A percentile compares a stretch with the other conserved stretches of the same genome.
Conservation (phyloP, 1,140 invertebrate species). For the Mylabris phalerata region DNA sequence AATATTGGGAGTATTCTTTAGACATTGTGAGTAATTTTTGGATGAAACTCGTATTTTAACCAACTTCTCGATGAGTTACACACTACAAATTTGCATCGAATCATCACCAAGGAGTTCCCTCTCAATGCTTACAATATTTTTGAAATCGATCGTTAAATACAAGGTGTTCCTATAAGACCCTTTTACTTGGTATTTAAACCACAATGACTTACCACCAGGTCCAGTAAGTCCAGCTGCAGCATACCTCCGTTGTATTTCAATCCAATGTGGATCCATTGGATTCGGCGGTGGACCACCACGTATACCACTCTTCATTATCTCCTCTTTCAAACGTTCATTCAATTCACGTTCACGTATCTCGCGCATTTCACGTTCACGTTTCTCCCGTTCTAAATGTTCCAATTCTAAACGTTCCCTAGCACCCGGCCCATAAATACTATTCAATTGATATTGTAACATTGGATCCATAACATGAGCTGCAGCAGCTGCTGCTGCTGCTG, state of each 20-base stretch:
- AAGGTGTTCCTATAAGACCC: too few species aligned
- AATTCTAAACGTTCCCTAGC: conserved; percentile 73
- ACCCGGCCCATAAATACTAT: conserved; percentile 64
- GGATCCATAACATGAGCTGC: conserved; percentile 64
- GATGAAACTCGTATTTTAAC: too few species aligned
- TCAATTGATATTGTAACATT: conserved; percentile 65
- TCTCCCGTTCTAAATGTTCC: conserved; percentile 75
- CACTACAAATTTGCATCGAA: too few species aligned
- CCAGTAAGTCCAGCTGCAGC: conserved; percentile 38
- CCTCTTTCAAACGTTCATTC: conserved; percentile 75
- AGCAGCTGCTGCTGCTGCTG: conserved; percentile 35
- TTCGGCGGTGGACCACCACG: conserved; percentile 46
- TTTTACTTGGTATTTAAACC: conserved; percentile 19
- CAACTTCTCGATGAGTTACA: too few species aligned
- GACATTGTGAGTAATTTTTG: too few species aligned
- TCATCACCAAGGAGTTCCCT: too few species aligned
- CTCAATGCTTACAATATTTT: too few species aligned
- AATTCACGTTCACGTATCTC: conserved; percentile 79
- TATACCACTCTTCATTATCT: conserved; percentile 61
- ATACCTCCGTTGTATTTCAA: conserved; percentile 54
- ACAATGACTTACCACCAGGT: conserved; percentile 9
- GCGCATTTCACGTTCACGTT: conserved; percentile 74
- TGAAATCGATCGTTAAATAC: too few species aligned
- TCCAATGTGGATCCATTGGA: conserved; percentile 81
- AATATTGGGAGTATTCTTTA: too few species aligned